Base-by-base conservation (phyloP, 2,113 vertebrate genomes). In the Euleptes europaea region DNA sequence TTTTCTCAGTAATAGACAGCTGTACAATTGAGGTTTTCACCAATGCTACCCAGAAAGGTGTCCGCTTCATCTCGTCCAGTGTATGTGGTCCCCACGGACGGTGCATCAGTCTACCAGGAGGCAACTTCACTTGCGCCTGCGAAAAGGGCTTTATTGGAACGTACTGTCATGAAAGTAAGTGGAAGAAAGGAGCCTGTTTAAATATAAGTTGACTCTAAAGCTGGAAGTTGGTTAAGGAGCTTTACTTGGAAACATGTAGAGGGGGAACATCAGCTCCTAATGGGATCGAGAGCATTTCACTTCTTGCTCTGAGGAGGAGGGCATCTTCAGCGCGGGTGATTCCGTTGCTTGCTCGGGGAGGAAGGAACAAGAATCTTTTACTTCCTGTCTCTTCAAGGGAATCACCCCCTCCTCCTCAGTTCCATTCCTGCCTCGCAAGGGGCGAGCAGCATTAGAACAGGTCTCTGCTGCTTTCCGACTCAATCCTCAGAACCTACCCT, bases 151-250 rank as follows among this genome's bases (percentile, higher is more conserved):
- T 99, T 94, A 99, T 98, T 2, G 98, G 98, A 83, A 94, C 93
- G 77, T 98, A 99, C 93, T 99, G 98, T 93, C 98, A 99, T 6
- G 98, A 99, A 95, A 99, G 98, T 99, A 96, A 98, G 98, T 97
- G 40, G 51, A 2, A 12, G 21, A 15, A 15, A 4, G 19, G 57
- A 9, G 80, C 60, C 6, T 47, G 13, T 42, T 74, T 13, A 71
- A 44, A 38, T 49, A 63, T 82, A 44, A 69, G 60, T 67, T n/a
- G 65, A 40, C 42, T 23, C 33, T 76, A 28, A 21, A 44, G n/a
- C 12, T 77, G 69, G 40, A 14, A 35, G 4, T 60, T 57, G 33
- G 17, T 69, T 69, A 44, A 70, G 31, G 40, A 47, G 70, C 38
- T 40, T 78, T 26, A 17, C 31, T 63, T 69, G n/a, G 38, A 77